phyloP scores from a whole-genome alignment of 2,888 invertebrate species.

The Odontomyia ornata region DNA sequence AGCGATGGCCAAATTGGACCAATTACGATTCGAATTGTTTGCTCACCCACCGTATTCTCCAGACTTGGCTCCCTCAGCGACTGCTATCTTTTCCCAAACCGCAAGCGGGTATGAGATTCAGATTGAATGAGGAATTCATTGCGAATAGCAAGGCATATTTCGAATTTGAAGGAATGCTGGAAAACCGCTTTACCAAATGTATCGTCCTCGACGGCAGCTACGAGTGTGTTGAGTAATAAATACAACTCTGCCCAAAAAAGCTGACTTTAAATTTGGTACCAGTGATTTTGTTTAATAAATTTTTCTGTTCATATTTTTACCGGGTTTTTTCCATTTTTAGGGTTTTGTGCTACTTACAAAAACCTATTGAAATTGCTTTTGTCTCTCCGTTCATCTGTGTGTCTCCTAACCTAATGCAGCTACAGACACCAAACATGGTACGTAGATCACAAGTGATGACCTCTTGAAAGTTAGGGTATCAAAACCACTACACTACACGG shows the following conservation, averaged over 20 bases:
- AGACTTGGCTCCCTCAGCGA: not conserved
- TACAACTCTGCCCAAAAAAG: slow-evolving; percentile 15
- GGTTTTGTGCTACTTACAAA: too few relatives aligned
- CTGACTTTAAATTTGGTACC: too few relatives aligned
- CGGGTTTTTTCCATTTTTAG: too few relatives aligned
- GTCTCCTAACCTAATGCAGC: too few relatives aligned
- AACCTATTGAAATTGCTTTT: too few relatives aligned
- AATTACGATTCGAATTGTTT: slow-evolving; percentile 1
- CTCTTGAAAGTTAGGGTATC: too few relatives aligned
- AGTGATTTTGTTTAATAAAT: too few relatives aligned
- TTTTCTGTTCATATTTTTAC: too few relatives aligned
- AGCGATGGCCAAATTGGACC: not conserved
- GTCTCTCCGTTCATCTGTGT: too few relatives aligned
- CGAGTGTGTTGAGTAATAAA: not conserved
- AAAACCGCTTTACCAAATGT: not conserved
- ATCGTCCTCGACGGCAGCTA: not conserved
- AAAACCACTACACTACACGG: too few relatives aligned
- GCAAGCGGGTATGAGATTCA: not conserved
- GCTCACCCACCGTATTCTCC: not conserved
- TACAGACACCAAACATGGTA: too few relatives aligned
- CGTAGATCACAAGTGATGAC: too few relatives aligned
- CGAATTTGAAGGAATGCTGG: not conserved
- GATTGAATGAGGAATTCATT: not conserved
- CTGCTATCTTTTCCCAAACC: not conserved
- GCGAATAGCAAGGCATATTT: not conserved